Base-by-base conservation (phyloP, 2,888 invertebrate genomes). In the Thereva nobilitata region DNA sequence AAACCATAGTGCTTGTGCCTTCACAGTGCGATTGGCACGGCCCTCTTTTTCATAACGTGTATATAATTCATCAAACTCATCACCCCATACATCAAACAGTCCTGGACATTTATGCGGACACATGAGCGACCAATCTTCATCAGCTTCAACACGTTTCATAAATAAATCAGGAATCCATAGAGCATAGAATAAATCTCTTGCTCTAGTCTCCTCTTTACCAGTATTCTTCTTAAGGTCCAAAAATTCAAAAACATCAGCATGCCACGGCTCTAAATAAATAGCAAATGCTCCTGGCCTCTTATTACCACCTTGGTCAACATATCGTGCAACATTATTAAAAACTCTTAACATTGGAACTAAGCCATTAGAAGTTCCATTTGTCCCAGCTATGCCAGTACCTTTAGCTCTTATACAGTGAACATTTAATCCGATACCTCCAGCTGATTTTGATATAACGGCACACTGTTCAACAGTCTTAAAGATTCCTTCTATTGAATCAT, bases 141-240 rank as follows among this genome's bases (percentile, higher is more conserved):
- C 87, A 2, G 84, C 84, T 78, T 95, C 91, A 0, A 95, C 94
- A 57, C 99, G 86, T 78, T 91, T 87, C 99, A 99, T 99, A 79
- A 99, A 99, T 67, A 99, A 84, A 83, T 99, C 98, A 0, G 98
- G 96, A 72, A 99, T 93, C 98, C 99, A 99, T 38, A 99, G 79
- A 0, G 93, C 98, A 79, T 94, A 97, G 80, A 98, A 99, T 44
- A 99, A 83, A 81, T 99, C 98, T 64, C 98, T 85, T 0, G 98
- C 97, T 52, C 98, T 85, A 44, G 89, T 84, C 80, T 98, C 97
- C 78, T 98, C 98, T 77, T 94, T 94, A 0, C 98, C 91, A 0
- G 94, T 96, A 78, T 98, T 99, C 79, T 97, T 97, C 77, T 91
- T 94, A 57, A 97, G 83, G 77, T 97, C 93, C 59, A 99, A 82